phyloP scores from a whole-genome alignment of 2,113 vertebrate genomes.

The Macrotis lagotis region DNA sequence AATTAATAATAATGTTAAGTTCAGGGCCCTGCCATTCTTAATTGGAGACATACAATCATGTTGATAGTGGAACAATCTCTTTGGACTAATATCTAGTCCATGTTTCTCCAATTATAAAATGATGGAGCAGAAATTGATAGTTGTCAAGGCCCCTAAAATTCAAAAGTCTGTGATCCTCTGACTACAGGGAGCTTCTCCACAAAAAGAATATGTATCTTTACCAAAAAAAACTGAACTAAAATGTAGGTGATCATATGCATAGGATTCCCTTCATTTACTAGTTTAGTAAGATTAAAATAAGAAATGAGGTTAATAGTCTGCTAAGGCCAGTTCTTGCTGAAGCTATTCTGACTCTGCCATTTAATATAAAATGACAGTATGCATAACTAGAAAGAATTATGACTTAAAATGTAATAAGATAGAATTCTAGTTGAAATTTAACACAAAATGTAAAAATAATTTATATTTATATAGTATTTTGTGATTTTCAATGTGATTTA shows the following conservation, averaged over 20 bases:
- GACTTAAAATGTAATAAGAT: neutral
- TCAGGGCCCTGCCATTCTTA: neutral
- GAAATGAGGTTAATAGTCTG: neutral
- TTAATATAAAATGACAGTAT: neutral
- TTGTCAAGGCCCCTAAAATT: neutral
- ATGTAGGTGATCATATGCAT: neutral
- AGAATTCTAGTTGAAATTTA: neutral
- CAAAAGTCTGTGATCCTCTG: neutral
- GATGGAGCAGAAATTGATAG: neutral
- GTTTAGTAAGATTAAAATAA: neutral
- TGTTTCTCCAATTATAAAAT: neutral
- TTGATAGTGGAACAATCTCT: neutral
- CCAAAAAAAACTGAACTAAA: neutral
- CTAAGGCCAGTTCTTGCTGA: neutral
- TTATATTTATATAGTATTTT: neutral
- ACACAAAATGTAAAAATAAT: neutral
- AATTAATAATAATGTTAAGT: neutral
- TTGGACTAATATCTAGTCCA: neutral
- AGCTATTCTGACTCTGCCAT: neutral
- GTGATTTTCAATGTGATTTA: neutral
- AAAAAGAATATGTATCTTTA: neutral
- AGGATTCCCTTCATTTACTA: neutral
- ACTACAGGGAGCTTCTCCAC: neutral
- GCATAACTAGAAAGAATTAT: neutral
- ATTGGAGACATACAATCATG: neutral